Conservation (phyloP, 2,888 invertebrate species). For the Microdon myrmicae region DNA sequence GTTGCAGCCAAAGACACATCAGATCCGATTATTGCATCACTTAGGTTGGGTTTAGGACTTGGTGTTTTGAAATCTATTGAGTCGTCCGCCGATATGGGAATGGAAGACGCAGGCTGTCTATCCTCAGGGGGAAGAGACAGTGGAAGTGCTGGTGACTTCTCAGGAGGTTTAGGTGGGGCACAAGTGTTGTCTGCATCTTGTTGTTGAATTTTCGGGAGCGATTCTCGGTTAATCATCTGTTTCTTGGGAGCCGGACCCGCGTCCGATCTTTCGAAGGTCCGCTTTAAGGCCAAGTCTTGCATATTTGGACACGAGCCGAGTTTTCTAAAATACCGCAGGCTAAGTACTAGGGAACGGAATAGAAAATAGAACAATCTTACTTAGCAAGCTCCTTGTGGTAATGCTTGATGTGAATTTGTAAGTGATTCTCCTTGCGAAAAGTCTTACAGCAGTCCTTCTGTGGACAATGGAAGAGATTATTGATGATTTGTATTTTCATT, state of each 20-base stretch:
- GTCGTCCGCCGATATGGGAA: constrained; percentile 16
- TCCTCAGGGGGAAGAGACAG: too few relatives aligned
- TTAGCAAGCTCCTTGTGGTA: constrained; percentile 86
- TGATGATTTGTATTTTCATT: constrained; percentile 75
- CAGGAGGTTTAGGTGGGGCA: constrained; percentile 1
- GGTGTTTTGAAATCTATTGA: constrained; percentile 11
- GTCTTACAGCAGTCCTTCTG: constrained; percentile 87
- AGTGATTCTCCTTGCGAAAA: constrained; percentile 88
- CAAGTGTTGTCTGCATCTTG: constrained; percentile 57
- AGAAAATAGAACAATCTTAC: constrained; percentile 56
- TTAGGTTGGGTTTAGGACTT: constrained; percentile 10
- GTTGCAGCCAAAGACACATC: constrained; percentile 18
- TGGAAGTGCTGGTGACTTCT: too few relatives aligned
- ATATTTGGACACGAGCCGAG: constrained; percentile 87
- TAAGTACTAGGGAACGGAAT: background rate
- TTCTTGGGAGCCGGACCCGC: constrained; percentile 66
- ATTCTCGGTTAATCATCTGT: constrained; percentile 66
- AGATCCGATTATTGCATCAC: constrained; percentile 17
- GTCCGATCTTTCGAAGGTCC: constrained; percentile 75
- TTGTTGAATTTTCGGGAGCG: constrained; percentile 67
- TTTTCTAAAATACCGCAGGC: constrained; percentile 55
- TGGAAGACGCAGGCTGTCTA: background rate
- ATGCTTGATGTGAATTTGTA: constrained; percentile 95
- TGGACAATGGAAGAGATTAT: constrained; percentile 78
- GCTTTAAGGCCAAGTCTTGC: constrained; percentile 83